A percentile compares a stretch with the other conserved stretches of the same genome.
Evolutionary conservation across 2,797 vertebrate species (phyloP).

Genomic region (Acanthopagrus latus): DNA sequence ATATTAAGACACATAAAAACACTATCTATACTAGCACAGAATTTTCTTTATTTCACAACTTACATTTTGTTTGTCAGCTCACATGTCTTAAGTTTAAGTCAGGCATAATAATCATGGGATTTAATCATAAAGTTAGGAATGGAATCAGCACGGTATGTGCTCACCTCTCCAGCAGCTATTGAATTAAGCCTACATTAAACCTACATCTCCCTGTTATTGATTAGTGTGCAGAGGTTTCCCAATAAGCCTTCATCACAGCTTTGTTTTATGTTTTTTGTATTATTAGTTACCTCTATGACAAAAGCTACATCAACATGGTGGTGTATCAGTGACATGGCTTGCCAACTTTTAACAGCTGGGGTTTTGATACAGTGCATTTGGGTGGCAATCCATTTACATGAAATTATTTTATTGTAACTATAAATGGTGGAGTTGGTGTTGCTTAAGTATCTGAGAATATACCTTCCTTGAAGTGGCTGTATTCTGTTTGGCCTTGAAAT

Average conservation of each 20-base stretch:
- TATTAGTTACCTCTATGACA: slow-evolving; percentile 1
- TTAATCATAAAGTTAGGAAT: slow-evolving; percentile 33
- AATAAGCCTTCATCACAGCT: slow-evolving; percentile 6
- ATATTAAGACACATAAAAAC: too few relatives aligned
- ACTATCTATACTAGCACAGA: neutral
- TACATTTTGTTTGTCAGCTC: neutral
- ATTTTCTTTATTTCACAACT: neutral
- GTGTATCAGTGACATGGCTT: slow-evolving; percentile 1
- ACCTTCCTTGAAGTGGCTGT: slow-evolving; percentile 39
- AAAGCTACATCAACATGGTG: neutral
- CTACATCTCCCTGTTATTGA: neutral
- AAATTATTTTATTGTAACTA: slow-evolving; percentile 22
- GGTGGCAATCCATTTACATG: slow-evolving; percentile 2
- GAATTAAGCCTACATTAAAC: slow-evolving; percentile 18
- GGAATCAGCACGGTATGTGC: slow-evolving; percentile 21
- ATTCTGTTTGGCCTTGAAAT: slow-evolving; percentile 80
- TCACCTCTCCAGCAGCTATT: slow-evolving; percentile 17
- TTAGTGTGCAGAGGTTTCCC: slow-evolving; percentile 21
- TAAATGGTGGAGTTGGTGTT: slow-evolving; percentile 20
- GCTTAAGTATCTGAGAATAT: slow-evolving; percentile 40
- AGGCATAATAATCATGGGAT: slow-evolving; percentile 26
- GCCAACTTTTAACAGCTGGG: neutral
- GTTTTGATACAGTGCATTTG: neutral
- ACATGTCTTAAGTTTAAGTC: slow-evolving; percentile 1
- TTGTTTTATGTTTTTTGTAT: neutral